Conservation (phyloP, 2,888 invertebrate species). For the Nematopogon swammerdamellus region DNA sequence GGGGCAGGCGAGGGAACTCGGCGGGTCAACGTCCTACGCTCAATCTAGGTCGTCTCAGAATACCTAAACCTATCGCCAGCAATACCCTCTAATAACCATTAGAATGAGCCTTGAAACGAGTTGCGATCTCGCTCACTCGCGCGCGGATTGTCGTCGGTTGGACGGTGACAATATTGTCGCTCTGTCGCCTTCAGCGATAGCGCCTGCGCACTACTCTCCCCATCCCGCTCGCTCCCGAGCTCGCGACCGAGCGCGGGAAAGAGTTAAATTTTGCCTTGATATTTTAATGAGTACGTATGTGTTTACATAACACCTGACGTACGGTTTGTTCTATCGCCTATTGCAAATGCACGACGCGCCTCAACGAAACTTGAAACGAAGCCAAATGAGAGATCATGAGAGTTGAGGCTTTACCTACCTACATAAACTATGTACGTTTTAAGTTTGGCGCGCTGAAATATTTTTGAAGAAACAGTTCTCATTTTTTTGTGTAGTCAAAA, state of each 20-base stretch:
- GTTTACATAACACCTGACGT: constrained; percentile 22
- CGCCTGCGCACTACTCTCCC: background rate
- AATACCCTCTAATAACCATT: constrained; percentile 47
- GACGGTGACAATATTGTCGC: too few relatives aligned
- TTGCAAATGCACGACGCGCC: background rate
- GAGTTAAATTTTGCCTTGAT: constrained; percentile 14
- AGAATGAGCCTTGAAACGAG: constrained; percentile 37
- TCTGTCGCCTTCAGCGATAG: too few relatives aligned
- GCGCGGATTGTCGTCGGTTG: too few relatives aligned
- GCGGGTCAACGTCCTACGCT: constrained; percentile 52
- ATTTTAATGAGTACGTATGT: constrained; percentile 11
- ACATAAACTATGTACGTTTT: too few relatives aligned
- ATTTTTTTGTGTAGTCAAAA: too few relatives aligned
- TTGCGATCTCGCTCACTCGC: constrained; percentile 42
- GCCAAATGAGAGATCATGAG: background rate
- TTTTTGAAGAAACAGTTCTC: too few relatives aligned
- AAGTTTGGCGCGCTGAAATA: too few relatives aligned
- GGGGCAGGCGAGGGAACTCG: constrained; percentile 51
- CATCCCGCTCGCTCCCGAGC: constrained; percentile 3
- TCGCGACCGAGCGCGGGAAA: constrained; percentile 1
- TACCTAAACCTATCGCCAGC: constrained; percentile 57
- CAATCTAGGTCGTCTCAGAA: constrained; percentile 55
- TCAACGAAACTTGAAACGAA: background rate
- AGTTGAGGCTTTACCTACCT: too few relatives aligned
- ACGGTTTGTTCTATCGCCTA: background rate